A percentile compares a stretch with the other conserved stretches of the same genome.
Evolutionary conservation across 2,888 invertebrate species (phyloP).

Genomic region (Peribatodes rhomboidaria): DNA sequence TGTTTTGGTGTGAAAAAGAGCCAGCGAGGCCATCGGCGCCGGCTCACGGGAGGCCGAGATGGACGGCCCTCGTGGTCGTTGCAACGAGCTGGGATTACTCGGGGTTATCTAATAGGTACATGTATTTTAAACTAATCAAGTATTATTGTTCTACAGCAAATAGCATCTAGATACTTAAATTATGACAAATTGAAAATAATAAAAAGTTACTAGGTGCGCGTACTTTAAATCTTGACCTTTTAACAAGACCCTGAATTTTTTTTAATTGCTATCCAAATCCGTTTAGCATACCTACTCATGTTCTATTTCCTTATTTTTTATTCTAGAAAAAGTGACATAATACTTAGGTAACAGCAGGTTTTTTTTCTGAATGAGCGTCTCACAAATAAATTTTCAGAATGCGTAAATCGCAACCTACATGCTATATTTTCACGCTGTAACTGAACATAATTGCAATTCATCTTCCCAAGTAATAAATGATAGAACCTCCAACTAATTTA

Average conservation of each 20-base stretch:
- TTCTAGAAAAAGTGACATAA: not conserved
- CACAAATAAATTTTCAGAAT: not conserved
- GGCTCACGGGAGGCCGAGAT: slow-evolving; percentile 3
- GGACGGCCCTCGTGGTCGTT: no score
- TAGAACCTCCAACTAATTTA: slow-evolving; percentile 62
- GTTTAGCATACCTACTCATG: not conserved
- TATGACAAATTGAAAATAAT: not conserved
- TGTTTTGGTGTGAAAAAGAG: slow-evolving; percentile 58
- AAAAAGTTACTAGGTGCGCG: not conserved
- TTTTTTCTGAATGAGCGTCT: not conserved
- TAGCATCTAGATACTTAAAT: no score
- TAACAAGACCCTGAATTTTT: slow-evolving; percentile 5
- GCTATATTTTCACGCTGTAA: slow-evolving; percentile 1
- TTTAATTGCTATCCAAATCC: not conserved
- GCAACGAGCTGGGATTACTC: not conserved
- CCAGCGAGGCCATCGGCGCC: slow-evolving; percentile 54
- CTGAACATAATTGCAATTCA: slow-evolving; percentile 32
- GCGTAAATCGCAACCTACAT: slow-evolving; percentile 13
- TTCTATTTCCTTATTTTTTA: not conserved
- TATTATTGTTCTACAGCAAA: no score
- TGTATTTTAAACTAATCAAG: no score
- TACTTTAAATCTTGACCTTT: slow-evolving; percentile 12
- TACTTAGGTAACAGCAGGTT: not conserved
- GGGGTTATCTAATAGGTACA: not conserved
- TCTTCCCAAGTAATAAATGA: slow-evolving; percentile 44